These are phyloP conservation scores for Echinarachnius parma DNA, from an alignment of 53 echinoderm and acorn worm species.

Conservation along the genomic window DNA sequence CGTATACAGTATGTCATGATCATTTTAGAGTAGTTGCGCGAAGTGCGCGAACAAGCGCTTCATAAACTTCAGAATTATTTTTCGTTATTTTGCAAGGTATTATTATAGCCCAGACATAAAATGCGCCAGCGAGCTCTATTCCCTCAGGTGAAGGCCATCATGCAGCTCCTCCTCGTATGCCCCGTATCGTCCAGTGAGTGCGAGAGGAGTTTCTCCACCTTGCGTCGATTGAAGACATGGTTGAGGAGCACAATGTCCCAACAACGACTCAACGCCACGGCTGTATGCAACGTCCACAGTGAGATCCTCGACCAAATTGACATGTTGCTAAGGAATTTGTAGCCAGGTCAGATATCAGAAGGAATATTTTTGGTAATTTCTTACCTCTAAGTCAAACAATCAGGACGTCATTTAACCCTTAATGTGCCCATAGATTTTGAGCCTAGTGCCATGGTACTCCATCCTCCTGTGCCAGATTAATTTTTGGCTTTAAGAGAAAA, in stretches of 20 bases:
- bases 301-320: constrained; percentile 25
- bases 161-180: constrained; percentile 29
- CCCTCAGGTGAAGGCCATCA: constrained; percentile 22
- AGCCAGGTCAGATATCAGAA: constrained; percentile 34
- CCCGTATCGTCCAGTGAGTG: constrained; percentile 47
- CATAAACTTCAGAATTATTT: no score
- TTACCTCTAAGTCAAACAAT: no score
- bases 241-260: constrained; percentile 38
- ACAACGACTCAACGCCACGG: constrained; percentile 36
- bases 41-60: no score
- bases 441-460: no score
- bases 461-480: no score
- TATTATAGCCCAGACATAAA: no score
- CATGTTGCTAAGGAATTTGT: constrained; percentile 41
- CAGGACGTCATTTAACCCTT: no score
- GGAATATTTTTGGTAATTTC: constrained; percentile 35
- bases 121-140: constrained; percentile 40
- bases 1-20: no score
- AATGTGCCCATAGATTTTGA: no score
- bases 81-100: no score
- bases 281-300: constrained; percentile 47
- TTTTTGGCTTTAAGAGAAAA: no score
- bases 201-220: constrained; percentile 46
- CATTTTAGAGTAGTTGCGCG: no score
- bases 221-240: constrained; percentile 43